Evolutionary conservation across 37 sponge, comb jelly and placozoan genomes (phyloP).

Genomic region (Geodia barretti): DNA sequence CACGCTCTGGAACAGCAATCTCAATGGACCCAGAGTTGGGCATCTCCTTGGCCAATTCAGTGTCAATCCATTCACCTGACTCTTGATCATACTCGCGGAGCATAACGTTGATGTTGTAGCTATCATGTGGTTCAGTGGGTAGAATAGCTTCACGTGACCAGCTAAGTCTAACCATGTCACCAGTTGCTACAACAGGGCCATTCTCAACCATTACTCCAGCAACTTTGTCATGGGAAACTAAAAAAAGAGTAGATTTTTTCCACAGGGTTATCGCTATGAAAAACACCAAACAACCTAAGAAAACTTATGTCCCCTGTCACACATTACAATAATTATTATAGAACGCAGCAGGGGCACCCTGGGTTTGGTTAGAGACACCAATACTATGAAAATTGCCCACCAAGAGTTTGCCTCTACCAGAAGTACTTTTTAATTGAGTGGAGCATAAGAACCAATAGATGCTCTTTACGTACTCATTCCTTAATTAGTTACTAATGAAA

Average conservation of each 20-base stretch:
- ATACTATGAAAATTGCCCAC: no score
- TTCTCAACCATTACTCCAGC: conserved; percentile 22
- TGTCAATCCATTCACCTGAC: neutral
- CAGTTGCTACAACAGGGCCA: neutral
- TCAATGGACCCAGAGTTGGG: conserved; percentile 14
- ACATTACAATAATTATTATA: no score
- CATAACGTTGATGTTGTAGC: conserved; percentile 32
- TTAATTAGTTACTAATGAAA: no score
- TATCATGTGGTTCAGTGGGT: neutral
- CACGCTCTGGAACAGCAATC: conserved; percentile 11
- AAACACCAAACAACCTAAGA: no score
- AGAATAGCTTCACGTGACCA: conserved; percentile 34
- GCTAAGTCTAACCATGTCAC: neutral
- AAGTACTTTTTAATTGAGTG: no score
- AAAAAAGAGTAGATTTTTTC: neutral
- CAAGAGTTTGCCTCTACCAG: no score
- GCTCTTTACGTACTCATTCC: no score
- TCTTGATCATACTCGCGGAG: neutral
- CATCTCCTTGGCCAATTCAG: neutral
- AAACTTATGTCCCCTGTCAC: no score
- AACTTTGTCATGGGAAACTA: conserved; percentile 44
- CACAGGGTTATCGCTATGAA: no score
- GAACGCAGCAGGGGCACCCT: no score
- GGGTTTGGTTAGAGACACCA: no score
- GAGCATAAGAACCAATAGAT: no score